These are phyloP conservation scores for Parazoanthus darwini DNA, from an alignment of 92 coral and sea anemone genomes.

Conservation along the genomic window DNA sequence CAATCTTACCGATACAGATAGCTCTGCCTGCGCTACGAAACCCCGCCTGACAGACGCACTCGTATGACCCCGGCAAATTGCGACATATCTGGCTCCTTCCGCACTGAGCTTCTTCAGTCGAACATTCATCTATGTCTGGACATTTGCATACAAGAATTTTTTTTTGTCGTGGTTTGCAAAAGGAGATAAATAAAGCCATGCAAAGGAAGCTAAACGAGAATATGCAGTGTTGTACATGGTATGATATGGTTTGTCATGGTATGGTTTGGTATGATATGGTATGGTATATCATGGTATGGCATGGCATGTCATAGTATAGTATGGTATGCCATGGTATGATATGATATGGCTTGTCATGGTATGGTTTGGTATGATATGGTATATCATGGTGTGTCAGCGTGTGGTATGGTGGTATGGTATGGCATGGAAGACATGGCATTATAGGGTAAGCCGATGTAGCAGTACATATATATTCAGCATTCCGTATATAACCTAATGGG, in stretches of 20 bases:
- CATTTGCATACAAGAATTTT: not conserved
- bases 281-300: not conserved
- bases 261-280: not conserved
- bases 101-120: conserved; percentile 19
- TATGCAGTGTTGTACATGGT: not conserved
- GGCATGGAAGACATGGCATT: too few species aligned
- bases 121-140: conserved; percentile 38
- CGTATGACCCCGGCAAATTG: conserved; percentile 37
- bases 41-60: conserved; percentile 32
- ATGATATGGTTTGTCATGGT: not conserved
- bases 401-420: not conserved
- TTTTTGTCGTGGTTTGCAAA: not conserved
- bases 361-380: too few species aligned
- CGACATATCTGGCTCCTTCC: conserved; percentile 42
- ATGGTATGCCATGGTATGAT: not conserved
- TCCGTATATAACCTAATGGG: not conserved
- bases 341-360: too few species aligned
- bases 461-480: too few species aligned
- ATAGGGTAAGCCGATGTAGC: not conserved
- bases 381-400: not conserved
- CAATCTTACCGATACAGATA: conserved; percentile 36
- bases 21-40: conserved; percentile 31
- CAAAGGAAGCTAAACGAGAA: not conserved
- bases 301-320: not conserved
- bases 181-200: not conserved